Base-by-base conservation (phyloP, 2,113 vertebrate species). In the Mormoops blainvillei region DNA sequence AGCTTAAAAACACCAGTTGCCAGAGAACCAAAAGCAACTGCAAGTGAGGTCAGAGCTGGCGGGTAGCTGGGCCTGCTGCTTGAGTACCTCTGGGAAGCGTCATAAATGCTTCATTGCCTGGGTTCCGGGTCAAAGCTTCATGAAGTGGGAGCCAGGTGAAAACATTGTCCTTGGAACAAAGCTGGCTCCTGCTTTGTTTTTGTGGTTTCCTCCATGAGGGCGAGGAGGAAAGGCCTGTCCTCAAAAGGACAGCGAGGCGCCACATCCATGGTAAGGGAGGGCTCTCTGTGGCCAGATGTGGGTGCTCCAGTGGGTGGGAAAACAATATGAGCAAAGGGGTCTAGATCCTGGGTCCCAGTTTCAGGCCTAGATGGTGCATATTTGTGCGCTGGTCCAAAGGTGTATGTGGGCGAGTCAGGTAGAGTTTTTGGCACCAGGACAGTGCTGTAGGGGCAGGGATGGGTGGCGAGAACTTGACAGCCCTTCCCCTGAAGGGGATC, bases 151-250 rank as follows among this genome's bases (percentile, higher is more conserved):
- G 36, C 48, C 4, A 77, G 78, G 82, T 87, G 91, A 91, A 97
- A 93, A 93, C 26, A 94, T 77, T 82, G 67, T 73, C 54, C 78
- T 87, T 0, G 18, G 96, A 96, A 65, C 28, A 88, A 68, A 94
- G 68, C 77, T 97, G 97, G 95, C 91, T 89, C 48, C 11, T 18
- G 54, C 50, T 86, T 88, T 98, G 97, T 97, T 97, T 98, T 94
- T 96, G 97, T 96, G 93, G 73, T 91, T 96, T 97, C 58, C 80
- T 96, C 97, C 91, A 93, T 96, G 85, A 96, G 93, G 93, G 93
- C 3, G 1, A 84, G 89, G 78, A 91, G 38, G 43, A 26, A 84
- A 83, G 36, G 52, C 67, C 48, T 88, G 65, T 84, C n/a, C 76
- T 95, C 56, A 4, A 36, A 36, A 92, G 76, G 63, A 61, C 71